These are phyloP conservation scores for Peromyscus polionotus DNA, from an alignment of 2,113 vertebrate genomes.

Conservation along the genomic window DNA sequence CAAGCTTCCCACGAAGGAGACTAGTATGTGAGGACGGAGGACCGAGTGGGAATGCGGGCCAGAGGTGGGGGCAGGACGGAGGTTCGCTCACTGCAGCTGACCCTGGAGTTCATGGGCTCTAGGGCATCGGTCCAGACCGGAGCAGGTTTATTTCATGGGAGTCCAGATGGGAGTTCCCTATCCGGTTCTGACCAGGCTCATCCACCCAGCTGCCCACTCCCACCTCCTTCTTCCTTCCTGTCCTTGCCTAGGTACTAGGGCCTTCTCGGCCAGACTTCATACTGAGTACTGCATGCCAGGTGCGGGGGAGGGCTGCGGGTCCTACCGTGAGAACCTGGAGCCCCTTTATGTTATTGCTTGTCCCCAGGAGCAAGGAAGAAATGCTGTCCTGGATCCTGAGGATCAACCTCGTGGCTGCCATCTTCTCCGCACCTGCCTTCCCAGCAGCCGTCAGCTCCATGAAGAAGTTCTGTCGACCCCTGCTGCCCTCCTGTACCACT, in stretches of 20 bases:
- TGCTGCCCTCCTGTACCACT: constrained; percentile 95
- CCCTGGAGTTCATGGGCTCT: not conserved
- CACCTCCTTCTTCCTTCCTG: not conserved
- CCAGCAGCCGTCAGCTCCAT: constrained; percentile 98
- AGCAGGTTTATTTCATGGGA: not conserved
- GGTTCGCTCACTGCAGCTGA: not conserved
- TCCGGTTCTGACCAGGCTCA: not conserved
- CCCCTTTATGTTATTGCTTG: not conserved
- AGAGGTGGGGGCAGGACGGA: not conserved
- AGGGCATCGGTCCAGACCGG: not conserved
- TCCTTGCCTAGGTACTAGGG: not conserved
- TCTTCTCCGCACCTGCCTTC: constrained; percentile 97
- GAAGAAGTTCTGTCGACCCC: constrained; percentile 97
- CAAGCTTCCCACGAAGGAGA: not conserved
- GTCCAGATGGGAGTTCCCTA: not conserved
- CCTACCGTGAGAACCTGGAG: not conserved
- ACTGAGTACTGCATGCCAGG: not conserved
- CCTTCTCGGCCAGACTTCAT: not conserved
- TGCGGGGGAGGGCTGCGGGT: not conserved
- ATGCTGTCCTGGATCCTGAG: constrained; percentile 99
- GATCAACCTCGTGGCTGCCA: constrained; percentile 97
- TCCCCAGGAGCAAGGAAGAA: constrained; percentile 95
- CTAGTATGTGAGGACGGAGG: not conserved
- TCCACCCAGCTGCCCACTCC: no score
- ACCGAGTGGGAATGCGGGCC: rapidly evolving